Percentiles rank a stretch among this genome's conserved stretches.
These are phyloP conservation scores for Micropterix aruncella DNA, from an alignment of 2,888 invertebrate genomes.

Conservation along the genomic window DNA sequence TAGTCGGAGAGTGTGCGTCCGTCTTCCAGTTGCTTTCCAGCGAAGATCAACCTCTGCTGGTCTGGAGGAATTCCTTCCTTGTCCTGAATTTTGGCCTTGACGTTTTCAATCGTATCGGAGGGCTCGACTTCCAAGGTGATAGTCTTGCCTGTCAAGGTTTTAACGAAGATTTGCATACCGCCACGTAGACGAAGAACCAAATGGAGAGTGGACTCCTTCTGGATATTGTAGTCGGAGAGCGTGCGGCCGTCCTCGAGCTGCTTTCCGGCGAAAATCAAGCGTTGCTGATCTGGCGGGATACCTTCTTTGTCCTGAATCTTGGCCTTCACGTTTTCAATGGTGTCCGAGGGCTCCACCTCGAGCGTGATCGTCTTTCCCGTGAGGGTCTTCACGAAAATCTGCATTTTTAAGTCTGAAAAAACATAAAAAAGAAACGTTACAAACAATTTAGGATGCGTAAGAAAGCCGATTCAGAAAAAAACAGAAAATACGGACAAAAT, in stretches of 20 bases:
- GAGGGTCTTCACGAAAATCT: neutral
- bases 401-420: too few relatives aligned
- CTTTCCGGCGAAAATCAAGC: neutral
- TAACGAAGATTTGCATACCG: neutral
- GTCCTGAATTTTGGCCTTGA: neutral
- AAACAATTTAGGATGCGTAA: too few relatives aligned
- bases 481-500: too few relatives aligned
- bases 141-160: neutral
- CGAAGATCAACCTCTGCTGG: neutral
- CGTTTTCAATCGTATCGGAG: neutral
- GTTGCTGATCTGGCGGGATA: neutral
- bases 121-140: neutral
- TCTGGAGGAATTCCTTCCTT: neutral
- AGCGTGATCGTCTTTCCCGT: neutral
- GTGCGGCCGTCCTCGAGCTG: neutral
- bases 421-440: too few relatives aligned
- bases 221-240: neutral
- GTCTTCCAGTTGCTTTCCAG: neutral
- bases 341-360: neutral
- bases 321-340: neutral
- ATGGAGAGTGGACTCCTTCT: neutral
- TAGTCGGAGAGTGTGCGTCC: neutral
- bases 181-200: neutral
- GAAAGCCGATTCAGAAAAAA: too few relatives aligned
- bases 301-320: neutral